phyloP scores from a whole-genome alignment of 2,888 invertebrate genomes.

The Eustalomyia histrio region DNA sequence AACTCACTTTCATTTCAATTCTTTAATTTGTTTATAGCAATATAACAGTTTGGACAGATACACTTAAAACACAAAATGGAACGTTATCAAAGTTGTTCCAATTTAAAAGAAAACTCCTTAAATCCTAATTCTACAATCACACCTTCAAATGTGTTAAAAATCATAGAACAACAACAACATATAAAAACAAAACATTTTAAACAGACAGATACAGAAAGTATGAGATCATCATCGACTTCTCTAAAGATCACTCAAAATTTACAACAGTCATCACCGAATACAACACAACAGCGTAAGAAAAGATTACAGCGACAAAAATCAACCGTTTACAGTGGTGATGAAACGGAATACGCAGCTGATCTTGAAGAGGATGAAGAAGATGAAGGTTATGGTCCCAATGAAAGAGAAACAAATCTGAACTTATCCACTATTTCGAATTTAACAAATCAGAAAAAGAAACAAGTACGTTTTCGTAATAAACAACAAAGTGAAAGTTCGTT shows the following conservation, averaged over 20 bases:
- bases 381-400: slow-evolving; percentile 57
- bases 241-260: slow-evolving; percentile 26
- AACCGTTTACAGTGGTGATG: slow-evolving; percentile 64
- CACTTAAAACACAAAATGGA: slow-evolving; percentile 38
- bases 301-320: slow-evolving; percentile 72
- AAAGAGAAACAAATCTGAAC: slow-evolving; percentile 36
- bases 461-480: slow-evolving; percentile 62
- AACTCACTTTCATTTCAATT: background rate
- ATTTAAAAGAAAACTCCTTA: slow-evolving; percentile 52
- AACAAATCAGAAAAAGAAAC: slow-evolving; percentile 58
- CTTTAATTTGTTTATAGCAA: background rate
- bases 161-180: slow-evolving; percentile 46
- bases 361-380: slow-evolving; percentile 70
- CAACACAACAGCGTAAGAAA: slow-evolving; percentile 68
- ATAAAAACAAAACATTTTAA: slow-evolving; percentile 35
- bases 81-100: slow-evolving; percentile 41
- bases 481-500: slow-evolving; percentile 63
- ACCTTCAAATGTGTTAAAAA: slow-evolving; percentile 43
- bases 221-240: slow-evolving; percentile 14
- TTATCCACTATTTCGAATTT: slow-evolving; percentile 44
- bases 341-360: slow-evolving; percentile 71
- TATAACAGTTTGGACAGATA: background rate
- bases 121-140: slow-evolving; percentile 20
- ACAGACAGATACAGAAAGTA: slow-evolving; percentile 27
- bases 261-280: background rate